Evolutionary conservation across 2,888 invertebrate genomes (phyloP).

Genomic region (Ramazzottius varieornatus): DNA sequence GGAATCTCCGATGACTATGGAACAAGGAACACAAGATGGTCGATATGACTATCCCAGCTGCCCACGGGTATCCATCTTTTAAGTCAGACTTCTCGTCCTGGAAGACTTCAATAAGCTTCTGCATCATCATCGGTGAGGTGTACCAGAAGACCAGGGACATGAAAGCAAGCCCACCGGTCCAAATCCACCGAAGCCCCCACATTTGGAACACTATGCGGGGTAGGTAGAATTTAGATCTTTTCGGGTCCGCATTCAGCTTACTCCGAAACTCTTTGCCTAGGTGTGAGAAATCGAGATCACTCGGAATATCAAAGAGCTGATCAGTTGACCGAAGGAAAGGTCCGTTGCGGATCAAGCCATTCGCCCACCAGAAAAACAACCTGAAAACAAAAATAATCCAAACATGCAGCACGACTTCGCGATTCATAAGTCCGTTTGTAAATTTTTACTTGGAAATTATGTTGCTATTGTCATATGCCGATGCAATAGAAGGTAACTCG

Average conservation of each 20-base stretch:
- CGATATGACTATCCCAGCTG: not conserved
- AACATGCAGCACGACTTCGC: not conserved
- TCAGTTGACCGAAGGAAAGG: not conserved
- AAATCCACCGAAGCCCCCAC: not conserved
- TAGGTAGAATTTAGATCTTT: not conserved
- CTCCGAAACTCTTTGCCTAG: not conserved
- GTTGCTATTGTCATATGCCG: too few species aligned
- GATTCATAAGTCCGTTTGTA: not conserved
- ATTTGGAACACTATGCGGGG: not conserved
- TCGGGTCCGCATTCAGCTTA: not conserved
- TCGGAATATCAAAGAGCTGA: not conserved
- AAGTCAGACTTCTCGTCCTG: not conserved
- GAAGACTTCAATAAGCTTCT: not conserved
- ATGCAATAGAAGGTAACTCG: too few species aligned
- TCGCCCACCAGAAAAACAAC: not conserved
- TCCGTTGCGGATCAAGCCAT: not conserved
- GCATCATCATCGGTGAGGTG: not conserved
- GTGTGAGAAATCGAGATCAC: not conserved
- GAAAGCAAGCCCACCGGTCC: not conserved
- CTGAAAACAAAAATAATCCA: not conserved
- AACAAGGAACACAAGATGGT: not conserved
- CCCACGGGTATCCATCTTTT: not conserved
- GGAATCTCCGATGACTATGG: not conserved
- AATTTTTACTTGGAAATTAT: not conserved
- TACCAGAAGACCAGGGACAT: not conserved